Base-by-base conservation (phyloP, 2,888 invertebrate species). In the Hemithea aestivaria region DNA sequence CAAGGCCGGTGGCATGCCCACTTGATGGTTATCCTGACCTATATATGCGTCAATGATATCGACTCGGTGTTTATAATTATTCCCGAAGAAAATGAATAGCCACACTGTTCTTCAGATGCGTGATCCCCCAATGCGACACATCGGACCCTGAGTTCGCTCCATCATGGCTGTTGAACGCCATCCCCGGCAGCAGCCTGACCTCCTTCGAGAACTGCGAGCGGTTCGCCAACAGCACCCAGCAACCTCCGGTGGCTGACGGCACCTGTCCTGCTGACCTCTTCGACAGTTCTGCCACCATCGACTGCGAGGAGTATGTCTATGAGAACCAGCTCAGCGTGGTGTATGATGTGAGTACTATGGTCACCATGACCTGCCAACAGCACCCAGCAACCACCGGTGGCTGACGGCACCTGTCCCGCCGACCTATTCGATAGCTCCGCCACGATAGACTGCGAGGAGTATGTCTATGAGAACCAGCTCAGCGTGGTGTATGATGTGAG, bases 401-500 rank as follows among this genome's bases (percentile, higher is more conserved):
- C 32, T 1, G 44, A 53, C 0, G 66, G 48, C 7, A 63, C 66
- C 27, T 85, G 85, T 12, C 81, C 82, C 1, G 63, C 71, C 0
- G 40, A 48, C 0, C 66, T 73, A 45, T 87, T 87, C 52, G 62
- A 83, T 51, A 45, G 36, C 3, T 40, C 56, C 2, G 48, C 39
- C 1, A 69, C 59, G 0, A 56, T 60, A 27, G 40, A 45, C 0
- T 87, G 85, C 37, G 53, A 73, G 1, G 49, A 43, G 0, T 74
- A 71, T 12, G 75, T 87, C 2, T 84, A 83, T 34, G 64, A 82
- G 51, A 68, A 85, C 35, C 65, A 62, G 2, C 56, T 74, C 22
- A 79, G 71, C 29, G 79, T 84, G 1, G 85, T 84, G 1, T 78
- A 84, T 34, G 84, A 84, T 48, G 85, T 85, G 40, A 77, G 83